Percentiles rank a stretch among this genome's conserved stretches.
These are phyloP conservation scores for Lucinisca nassula DNA, from an alignment of 2,888 invertebrate genomes.

Conservation along the genomic window DNA sequence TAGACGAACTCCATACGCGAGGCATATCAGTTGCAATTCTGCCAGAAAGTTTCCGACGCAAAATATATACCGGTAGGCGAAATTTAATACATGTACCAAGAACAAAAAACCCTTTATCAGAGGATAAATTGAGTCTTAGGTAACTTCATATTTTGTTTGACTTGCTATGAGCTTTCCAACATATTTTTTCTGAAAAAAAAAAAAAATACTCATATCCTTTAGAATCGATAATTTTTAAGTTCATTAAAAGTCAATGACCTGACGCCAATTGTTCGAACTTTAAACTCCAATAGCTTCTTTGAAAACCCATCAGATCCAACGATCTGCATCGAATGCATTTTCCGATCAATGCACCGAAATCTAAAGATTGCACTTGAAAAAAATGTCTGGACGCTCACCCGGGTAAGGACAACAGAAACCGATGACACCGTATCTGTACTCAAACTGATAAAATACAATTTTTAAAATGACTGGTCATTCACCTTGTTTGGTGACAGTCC, in stretches of 20 bases:
- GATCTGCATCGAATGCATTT: neutral
- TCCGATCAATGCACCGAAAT: neutral
- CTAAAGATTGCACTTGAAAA: neutral
- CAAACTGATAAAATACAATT: no score
- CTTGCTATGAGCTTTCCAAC: no score
- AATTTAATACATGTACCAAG: no score
- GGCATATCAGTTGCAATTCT: no score
- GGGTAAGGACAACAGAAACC: neutral
- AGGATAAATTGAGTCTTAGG: no score
- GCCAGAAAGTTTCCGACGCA: no score
- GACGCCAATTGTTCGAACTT: neutral
- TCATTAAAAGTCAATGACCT: neutral
- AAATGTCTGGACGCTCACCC: neutral
- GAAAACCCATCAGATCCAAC: neutral
- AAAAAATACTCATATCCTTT: no score
- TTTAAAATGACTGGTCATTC: neutral
- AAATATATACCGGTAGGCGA: no score
- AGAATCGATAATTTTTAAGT: neutral
- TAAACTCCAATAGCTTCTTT: neutral
- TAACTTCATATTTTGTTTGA: no score
- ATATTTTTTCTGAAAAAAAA: no score
- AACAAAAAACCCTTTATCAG: no score
- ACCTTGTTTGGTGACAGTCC: neutral
- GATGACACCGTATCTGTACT: neutral
- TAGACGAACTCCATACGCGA: no score